phyloP scores from a whole-genome alignment of 2,113 vertebrate genomes.

The Anarhynchus alexandrinus region DNA sequence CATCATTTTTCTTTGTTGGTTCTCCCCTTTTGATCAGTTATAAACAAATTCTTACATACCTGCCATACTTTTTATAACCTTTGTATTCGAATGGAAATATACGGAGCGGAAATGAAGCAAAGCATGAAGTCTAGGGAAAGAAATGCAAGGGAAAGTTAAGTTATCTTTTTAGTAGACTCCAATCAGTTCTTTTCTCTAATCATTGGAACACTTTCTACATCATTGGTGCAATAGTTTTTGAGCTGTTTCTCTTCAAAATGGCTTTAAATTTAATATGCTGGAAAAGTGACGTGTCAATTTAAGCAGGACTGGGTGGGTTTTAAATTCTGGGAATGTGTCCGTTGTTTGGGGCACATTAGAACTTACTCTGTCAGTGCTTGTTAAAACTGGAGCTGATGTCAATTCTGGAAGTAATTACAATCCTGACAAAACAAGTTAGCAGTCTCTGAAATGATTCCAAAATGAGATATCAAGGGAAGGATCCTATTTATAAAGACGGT shows the following conservation, averaged over 20 bases:
- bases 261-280: background rate
- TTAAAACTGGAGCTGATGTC: background rate
- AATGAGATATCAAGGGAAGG: background rate
- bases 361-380: background rate
- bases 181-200: background rate
- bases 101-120: background rate
- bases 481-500: background rate
- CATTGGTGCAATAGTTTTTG: background rate
- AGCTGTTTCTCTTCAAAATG: background rate
- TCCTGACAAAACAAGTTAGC: background rate
- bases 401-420: constrained; percentile 28
- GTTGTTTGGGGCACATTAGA: background rate
- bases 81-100: background rate
- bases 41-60: background rate
- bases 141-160: background rate
- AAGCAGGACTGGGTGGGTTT: background rate
- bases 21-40: background rate
- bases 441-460: background rate
- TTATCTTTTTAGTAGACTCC: background rate
- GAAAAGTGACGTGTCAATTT: background rate
- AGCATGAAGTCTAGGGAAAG: background rate
- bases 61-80: background rate
- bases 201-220: background rate
- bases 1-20: background rate
- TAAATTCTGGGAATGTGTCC: background rate